A percentile compares a stretch with the other conserved stretches of the same genome.
Evolutionary conservation across 2,113 vertebrate species (phyloP).

Genomic region (Cyanoderma ruficeps): DNA sequence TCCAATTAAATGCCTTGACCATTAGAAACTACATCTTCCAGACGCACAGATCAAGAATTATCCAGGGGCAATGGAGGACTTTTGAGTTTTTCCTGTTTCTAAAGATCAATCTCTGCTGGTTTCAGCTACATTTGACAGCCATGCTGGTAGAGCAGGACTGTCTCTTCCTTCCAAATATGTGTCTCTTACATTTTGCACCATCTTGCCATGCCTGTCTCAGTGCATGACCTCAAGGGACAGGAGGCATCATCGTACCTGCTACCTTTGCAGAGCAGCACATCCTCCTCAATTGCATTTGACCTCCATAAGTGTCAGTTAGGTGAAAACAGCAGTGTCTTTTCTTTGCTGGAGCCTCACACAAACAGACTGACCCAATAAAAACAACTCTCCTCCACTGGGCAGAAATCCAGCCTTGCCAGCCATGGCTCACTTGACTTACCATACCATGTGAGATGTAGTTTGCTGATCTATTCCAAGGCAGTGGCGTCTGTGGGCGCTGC

Average conservation of each 20-base stretch:
- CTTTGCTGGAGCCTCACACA: background rate
- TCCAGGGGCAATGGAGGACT: background rate
- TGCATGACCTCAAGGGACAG: rapidly evolving
- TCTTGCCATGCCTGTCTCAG: background rate
- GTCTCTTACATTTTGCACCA: background rate
- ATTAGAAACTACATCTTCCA: background rate
- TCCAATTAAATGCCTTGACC: background rate
- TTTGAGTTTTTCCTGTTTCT: background rate
- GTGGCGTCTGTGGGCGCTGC: background rate
- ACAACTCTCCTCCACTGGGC: background rate
- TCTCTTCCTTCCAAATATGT: background rate
- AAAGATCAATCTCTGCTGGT: background rate
- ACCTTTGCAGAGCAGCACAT: background rate
- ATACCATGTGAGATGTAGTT: background rate
- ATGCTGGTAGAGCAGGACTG: background rate
- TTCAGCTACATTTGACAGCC: background rate
- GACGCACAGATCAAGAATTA: background rate
- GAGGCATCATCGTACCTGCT: background rate
- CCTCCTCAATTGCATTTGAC: background rate
- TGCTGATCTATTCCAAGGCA: background rate
- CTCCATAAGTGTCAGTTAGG: background rate
- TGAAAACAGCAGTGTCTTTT: background rate
- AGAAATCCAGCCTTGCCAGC: background rate
- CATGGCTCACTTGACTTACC: background rate
- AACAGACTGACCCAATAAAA: background rate